Evolutionary conservation across 2,113 vertebrate species (phyloP).

Genomic region (zebrafish (Danio rerio)): GRCz12tu NC_133186.1:36491001-36491500

Average conservation of each 20-base stretch:
- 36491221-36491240: not conserved
- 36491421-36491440: not conserved
- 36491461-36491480: too few species aligned
- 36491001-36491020: too few species aligned
- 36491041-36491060: too few species aligned
- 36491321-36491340: not conserved
- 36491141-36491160: too few species aligned
- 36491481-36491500: not conserved
- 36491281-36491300: not conserved
- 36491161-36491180: too few species aligned
- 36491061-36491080: too few species aligned
- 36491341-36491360: not conserved
- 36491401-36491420: not conserved
- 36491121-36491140: too few species aligned
- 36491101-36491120: too few species aligned
- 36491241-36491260: not conserved
- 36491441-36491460: not conserved
- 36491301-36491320: constrained; percentile 7
- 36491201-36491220: constrained; percentile 22
- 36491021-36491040: too few species aligned
- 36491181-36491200: not conserved
- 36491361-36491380: not conserved
- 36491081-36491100: too few species aligned
- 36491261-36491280: not conserved
- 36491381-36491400: not conserved